phyloP scores from a whole-genome alignment of 2,113 vertebrate species.

The Pygoscelis adeliae region DNA sequence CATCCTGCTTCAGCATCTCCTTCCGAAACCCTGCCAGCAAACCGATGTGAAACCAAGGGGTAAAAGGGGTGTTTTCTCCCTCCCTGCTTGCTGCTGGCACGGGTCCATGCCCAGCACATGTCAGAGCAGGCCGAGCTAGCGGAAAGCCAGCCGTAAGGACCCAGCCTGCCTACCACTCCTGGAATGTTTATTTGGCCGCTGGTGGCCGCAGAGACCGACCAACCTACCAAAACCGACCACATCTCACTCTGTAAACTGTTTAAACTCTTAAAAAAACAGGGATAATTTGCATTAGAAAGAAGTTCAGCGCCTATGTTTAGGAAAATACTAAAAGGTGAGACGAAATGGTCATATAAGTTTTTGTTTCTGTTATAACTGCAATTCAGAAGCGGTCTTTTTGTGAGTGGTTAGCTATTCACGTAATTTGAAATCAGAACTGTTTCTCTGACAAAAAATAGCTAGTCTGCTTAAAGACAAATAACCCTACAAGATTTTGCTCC shows the following conservation, averaged over 20 bases:
- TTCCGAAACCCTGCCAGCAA: accelerated
- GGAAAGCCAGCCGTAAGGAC: background rate
- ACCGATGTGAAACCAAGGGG: background rate
- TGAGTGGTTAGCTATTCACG: background rate
- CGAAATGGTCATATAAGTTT: background rate
- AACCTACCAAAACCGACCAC: background rate
- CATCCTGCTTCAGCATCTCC: background rate
- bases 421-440: background rate
- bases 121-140: background rate
- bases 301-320: background rate
- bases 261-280: background rate
- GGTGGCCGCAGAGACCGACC: background rate
- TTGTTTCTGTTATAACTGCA: background rate
- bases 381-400: background rate
- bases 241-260: background rate
- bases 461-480: background rate
- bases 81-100: background rate
- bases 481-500: background rate
- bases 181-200: accelerated
- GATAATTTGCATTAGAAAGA: background rate
- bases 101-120: accelerated
- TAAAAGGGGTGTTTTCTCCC: background rate
- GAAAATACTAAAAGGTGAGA: background rate
- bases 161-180: background rate
- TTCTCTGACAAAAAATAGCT: background rate